A percentile compares a stretch with the other conserved stretches of the same genome.
phyloP scores from a whole-genome alignment of 1,140 invertebrate species.

The Bombyx mori region DNA sequence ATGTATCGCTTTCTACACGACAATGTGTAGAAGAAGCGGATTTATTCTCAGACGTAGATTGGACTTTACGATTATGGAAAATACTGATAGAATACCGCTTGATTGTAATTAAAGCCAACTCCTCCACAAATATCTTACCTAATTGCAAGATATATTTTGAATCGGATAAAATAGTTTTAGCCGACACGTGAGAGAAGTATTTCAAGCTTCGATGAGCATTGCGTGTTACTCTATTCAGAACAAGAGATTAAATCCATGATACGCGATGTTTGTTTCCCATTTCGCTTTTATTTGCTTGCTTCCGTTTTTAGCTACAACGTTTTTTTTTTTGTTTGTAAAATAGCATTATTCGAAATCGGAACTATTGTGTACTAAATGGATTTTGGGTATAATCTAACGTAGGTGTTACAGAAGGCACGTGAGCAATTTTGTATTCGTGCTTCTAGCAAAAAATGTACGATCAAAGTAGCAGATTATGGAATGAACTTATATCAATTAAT shows the following conservation, averaged over 20 bases:
- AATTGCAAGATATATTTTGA: constrained; percentile 19
- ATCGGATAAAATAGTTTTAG: constrained; percentile 1
- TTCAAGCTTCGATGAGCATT: constrained; percentile 7
- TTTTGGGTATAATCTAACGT: constrained; percentile 46
- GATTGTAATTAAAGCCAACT: constrained; percentile 28
- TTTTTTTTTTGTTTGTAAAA: too few relatives aligned
- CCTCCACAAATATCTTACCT: constrained; percentile 16
- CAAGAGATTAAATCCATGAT: constrained; percentile 1
- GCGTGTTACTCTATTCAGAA: constrained; percentile 15
- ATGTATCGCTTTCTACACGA: not conserved
- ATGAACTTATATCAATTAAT: too few relatives aligned
- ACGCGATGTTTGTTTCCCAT: not conserved
- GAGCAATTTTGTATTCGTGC: constrained; percentile 54
- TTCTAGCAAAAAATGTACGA: constrained; percentile 45
- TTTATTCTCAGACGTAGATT: constrained; percentile 45
- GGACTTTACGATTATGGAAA: constrained; percentile 51
- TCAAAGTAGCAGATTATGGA: constrained; percentile 15
- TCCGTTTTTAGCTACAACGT: constrained; percentile 19
- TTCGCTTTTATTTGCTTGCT: constrained; percentile 33
- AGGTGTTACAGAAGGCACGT: constrained; percentile 44
- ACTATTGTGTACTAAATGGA: constrained; percentile 19
- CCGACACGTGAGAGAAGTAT: constrained; percentile 13
- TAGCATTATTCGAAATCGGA: too few relatives aligned
- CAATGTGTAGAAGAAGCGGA: constrained; percentile 33
- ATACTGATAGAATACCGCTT: constrained; percentile 34